phyloP scores from a whole-genome alignment of 2,888 invertebrate species.

The Drosophila infuscata region DNA sequence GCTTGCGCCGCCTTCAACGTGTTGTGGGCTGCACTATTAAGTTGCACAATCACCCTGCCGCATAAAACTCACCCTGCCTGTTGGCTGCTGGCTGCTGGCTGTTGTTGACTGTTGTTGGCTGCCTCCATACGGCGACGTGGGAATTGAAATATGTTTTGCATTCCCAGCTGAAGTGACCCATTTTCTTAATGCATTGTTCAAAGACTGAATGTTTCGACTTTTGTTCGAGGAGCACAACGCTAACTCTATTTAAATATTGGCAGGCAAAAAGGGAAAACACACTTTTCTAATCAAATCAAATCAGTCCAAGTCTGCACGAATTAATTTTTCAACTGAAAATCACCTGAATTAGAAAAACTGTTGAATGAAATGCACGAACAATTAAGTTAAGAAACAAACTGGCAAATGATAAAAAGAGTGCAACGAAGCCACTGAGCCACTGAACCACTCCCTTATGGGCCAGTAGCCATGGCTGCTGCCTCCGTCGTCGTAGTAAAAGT shows the following conservation, averaged over 20 bases:
- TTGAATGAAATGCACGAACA: background rate
- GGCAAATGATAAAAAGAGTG: background rate
- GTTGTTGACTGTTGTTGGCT: background rate
- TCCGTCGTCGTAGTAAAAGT: constrained; percentile 3
- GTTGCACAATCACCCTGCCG: constrained; percentile 33
- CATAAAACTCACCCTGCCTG: constrained; percentile 8
- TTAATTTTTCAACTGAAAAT: background rate
- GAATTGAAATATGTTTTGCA: constrained; percentile 40
- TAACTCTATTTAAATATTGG: background rate
- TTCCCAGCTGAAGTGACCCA: constrained; percentile 41
- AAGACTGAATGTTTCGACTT: background rate
- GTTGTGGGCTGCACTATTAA: constrained; percentile 42
- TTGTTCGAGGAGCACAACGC: background rate
- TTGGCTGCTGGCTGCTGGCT: too few species aligned
- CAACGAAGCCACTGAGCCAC: constrained; percentile 18
- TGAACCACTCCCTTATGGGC: constrained; percentile 16
- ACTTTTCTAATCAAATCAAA: background rate
- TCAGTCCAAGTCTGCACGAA: background rate
- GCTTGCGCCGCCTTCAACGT: constrained; percentile 26
- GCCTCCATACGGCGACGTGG: constrained; percentile 15
- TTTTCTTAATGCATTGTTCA: constrained; percentile 29
- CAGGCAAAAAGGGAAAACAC: background rate
- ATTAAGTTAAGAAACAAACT: background rate
- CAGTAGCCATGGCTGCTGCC: constrained; percentile 6
- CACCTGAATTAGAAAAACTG: background rate